Conservation (phyloP, 2,888 invertebrate species). For the Plutella xylostella region DNA sequence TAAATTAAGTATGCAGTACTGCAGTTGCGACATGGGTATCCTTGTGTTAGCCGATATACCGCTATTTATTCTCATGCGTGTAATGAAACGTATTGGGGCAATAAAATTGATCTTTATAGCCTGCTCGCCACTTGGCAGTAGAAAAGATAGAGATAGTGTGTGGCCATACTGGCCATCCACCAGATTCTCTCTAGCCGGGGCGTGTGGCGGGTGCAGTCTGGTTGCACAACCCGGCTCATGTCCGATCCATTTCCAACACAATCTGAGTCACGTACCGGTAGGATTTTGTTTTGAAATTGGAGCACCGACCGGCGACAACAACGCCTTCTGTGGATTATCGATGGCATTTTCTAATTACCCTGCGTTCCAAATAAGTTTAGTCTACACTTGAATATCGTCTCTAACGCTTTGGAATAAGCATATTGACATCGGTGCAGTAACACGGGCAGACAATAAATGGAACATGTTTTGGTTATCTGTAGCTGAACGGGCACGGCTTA, state of each 20-base stretch:
- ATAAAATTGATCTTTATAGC: too few relatives aligned
- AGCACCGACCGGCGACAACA: constrained; percentile 51
- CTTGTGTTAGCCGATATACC: too few relatives aligned
- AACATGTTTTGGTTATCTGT: constrained; percentile 2
- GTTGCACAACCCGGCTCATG: constrained; percentile 47
- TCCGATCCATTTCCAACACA: constrained; percentile 43
- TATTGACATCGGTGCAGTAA: too few relatives aligned
- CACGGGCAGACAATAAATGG: background rate
- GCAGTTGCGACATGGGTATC: too few relatives aligned
- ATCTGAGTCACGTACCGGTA: constrained; percentile 64
- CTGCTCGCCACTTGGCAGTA: too few relatives aligned
- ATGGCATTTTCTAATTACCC: constrained; percentile 52
- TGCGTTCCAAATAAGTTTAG: background rate
- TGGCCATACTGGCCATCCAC: too few relatives aligned
- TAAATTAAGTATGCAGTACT: too few relatives aligned
- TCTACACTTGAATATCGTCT: background rate
- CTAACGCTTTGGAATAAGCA: background rate
- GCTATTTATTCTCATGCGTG: too few relatives aligned
- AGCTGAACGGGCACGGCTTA: background rate
- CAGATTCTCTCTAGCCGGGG: too few relatives aligned
- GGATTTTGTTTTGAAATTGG: constrained; percentile 68
- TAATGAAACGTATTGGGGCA: too few relatives aligned
- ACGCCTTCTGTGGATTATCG: constrained; percentile 59
- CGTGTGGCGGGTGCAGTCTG: background rate
- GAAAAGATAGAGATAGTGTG: too few relatives aligned